Conservation (phyloP, 2,888 invertebrate genomes). For the Amiota communis region DNA sequence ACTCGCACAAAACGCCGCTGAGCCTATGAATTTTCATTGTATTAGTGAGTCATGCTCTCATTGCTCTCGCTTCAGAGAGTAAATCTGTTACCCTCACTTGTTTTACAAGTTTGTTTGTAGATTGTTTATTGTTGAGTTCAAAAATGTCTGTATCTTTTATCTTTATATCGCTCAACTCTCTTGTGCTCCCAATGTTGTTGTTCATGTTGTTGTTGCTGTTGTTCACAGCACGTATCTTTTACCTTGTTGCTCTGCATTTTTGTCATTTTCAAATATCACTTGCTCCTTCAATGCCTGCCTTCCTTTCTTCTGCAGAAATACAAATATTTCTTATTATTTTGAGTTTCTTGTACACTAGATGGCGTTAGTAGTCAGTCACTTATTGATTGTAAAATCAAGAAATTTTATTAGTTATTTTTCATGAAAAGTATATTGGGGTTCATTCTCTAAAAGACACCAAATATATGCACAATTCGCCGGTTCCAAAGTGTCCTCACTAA, state of each 20-base stretch:
- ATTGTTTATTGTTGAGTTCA: slow-evolving; percentile 20
- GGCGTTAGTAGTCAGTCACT: slow-evolving; percentile 33
- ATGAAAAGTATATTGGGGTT: too few relatives aligned
- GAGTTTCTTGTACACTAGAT: slow-evolving; percentile 25
- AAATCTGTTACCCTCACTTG: slow-evolving; percentile 38
- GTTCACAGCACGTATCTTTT: slow-evolving; percentile 31
- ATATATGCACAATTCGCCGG: too few relatives aligned
- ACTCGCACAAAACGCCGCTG: slow-evolving; percentile 13
- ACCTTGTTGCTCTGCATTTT: slow-evolving; percentile 51
- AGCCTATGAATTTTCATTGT: not conserved
- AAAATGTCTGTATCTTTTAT: slow-evolving; percentile 66
- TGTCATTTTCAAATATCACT: slow-evolving; percentile 64
- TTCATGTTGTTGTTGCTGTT: slow-evolving; percentile 32
- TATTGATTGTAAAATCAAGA: not conserved
- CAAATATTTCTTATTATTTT: not conserved
- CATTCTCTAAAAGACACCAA: too few relatives aligned
- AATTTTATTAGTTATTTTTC: too few relatives aligned
- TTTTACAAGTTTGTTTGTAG: slow-evolving; percentile 7
- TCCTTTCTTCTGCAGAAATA: not conserved
- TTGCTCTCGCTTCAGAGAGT: slow-evolving; percentile 33
- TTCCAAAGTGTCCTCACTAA: too few relatives aligned
- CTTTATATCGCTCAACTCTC: slow-evolving; percentile 43
- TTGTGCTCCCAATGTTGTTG: slow-evolving; percentile 36
- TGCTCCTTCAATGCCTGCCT: slow-evolving; percentile 36
- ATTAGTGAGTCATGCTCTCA: slow-evolving; percentile 27